phyloP scores from a whole-genome alignment of 2,797 vertebrate species.

The Hydrocynus forskahlii region DNA sequence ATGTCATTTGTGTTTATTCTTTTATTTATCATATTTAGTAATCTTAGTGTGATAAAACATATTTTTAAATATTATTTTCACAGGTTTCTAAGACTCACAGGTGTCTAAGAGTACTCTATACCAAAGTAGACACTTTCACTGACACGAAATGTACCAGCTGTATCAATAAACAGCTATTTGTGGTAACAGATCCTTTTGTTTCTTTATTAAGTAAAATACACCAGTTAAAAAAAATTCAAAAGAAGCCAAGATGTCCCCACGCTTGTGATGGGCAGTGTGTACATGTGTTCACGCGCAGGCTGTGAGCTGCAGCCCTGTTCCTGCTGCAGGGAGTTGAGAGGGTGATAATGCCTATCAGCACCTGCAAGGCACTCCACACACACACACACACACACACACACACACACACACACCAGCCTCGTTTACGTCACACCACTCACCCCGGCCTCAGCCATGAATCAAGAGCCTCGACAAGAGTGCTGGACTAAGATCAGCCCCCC shows the following conservation, averaged over 20 bases:
- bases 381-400: neutral
- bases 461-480: neutral
- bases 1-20: too few relatives aligned
- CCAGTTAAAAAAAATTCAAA: too few relatives aligned
- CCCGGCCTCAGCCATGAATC: neutral
- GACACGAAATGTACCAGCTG: too few relatives aligned
- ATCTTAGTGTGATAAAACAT: too few relatives aligned
- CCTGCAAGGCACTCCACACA: constrained; percentile 32
- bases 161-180: too few relatives aligned
- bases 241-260: neutral
- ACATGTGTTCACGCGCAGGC: neutral
- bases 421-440: constrained; percentile 26
- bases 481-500: neutral
- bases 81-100: too few relatives aligned
- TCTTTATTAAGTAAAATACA: too few relatives aligned
- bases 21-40: too few relatives aligned
- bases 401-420: constrained; percentile 11
- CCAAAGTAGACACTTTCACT: too few relatives aligned
- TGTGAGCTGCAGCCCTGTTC: constrained; percentile 27
- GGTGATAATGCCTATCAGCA: constrained; percentile 57
- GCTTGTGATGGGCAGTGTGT: neutral
- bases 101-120: too few relatives aligned
- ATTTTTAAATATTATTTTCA: too few relatives aligned
- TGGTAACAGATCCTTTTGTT: too few relatives aligned
- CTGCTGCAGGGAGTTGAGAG: constrained; percentile 44